Percentiles rank a stretch among this genome's conserved stretches.
Evolutionary conservation across 2,797 vertebrate species (phyloP).

Genomic region (Sarcophilus harrisii): DNA sequence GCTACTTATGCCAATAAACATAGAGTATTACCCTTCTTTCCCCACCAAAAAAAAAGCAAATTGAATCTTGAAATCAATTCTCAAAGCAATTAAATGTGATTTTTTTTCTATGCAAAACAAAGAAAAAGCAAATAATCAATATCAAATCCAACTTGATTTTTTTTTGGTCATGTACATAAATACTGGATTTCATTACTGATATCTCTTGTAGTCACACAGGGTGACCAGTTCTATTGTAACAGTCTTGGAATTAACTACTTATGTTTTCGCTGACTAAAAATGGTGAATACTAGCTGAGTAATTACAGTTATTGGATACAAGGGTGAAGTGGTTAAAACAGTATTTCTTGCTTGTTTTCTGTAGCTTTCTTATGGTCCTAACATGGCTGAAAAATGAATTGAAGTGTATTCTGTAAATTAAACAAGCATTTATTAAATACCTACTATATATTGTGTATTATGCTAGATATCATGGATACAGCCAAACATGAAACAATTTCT

Average conservation of each 20-base stretch:
- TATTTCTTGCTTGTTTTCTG: constrained; percentile 52
- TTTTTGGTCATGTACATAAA: constrained; percentile 34
- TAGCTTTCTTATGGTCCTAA: neutral
- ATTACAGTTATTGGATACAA: neutral
- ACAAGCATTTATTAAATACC: neutral
- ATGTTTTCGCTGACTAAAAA: constrained; percentile 37
- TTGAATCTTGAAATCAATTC: neutral
- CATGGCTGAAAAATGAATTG: neutral
- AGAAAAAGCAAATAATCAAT: neutral
- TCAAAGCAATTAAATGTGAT: neutral
- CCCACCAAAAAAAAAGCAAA: neutral
- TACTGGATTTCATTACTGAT: constrained; percentile 7
- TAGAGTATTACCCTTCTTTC: neutral
- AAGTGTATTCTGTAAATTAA: neutral
- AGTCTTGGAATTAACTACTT: constrained; percentile 21
- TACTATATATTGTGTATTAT: neutral
- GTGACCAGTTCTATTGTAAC: constrained; percentile 33
- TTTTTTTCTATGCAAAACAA: neutral
- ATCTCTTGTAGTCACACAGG: constrained; percentile 20
- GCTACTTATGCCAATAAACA: neutral
- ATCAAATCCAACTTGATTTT: constrained; percentile 18
- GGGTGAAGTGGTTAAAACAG: neutral
- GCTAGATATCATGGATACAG: neutral
- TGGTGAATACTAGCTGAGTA: neutral
- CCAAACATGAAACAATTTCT: neutral